Base-by-base conservation (phyloP, 1,140 invertebrate species). In the Drosophila mauritiana region DNA sequence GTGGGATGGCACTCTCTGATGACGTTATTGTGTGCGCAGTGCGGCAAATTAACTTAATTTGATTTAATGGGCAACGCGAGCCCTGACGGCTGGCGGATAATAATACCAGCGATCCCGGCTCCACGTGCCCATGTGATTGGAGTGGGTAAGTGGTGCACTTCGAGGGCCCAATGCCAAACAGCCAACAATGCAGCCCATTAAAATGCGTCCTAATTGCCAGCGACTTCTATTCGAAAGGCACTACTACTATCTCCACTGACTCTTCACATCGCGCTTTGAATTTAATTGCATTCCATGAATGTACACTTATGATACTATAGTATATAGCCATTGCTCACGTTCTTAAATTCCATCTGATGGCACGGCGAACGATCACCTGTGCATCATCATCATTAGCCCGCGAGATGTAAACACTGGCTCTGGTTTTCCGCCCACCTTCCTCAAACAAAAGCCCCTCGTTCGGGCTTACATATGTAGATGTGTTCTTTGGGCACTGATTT, bases 11-110 rank as follows among this genome's bases (percentile, higher is more conserved):
- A 22, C 22, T 20, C 17, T 75, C 53, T 55, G 73, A 76, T 76
- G 73, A 86, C 83, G 61, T 82, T 82, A 88, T 88, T 88, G 78
- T 88, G 74, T 88, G 78, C 61, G 74, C 63, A 76, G 59, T 79
- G 82, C 83, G 79, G 78, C 78, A 88, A 88, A 82, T 86, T 82
- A 86, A 78, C 39, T 86, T 82, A 75, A 86, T 86, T 86, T 86
- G 74, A 88, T 86, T 86, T 78, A 88, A 86, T 78, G 74, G 62
- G 43, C 62, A 76, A 49, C 49, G 49, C 62, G 54, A 56, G 51
- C 43, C 25, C 20, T 22, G 20, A 22, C 27, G 27, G n/a, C 48
- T 11, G 48, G 17, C 48, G 36, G 22, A 31, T 40, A 42, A 51
- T 68, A 53, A 65, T 68, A 67, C 52, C 43, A 17, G 61, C 46